Percentiles rank a stretch among this genome's conserved stretches.
Evolutionary conservation across 2,113 vertebrate species (phyloP).

Genomic region (Callorhinus ursinus): DNA sequence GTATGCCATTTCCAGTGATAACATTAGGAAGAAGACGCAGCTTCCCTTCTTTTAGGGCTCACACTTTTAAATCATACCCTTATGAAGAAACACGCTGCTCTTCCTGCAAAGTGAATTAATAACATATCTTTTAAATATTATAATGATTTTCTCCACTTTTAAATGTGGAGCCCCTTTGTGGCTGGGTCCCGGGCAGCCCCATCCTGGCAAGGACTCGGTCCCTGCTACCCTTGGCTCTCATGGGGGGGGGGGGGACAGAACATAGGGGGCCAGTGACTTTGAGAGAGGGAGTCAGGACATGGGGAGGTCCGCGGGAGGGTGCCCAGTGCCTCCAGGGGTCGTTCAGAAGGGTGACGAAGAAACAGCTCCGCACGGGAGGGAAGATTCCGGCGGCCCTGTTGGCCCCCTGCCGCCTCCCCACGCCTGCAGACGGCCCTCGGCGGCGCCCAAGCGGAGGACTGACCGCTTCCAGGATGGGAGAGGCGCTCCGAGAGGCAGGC

Average conservation of each 20-base stretch:
- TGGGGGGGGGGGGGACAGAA: too few relatives aligned
- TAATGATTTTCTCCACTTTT: not conserved
- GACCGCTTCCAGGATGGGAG: too few relatives aligned
- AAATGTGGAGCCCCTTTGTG: not conserved
- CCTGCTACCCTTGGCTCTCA: not conserved
- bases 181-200: not conserved
- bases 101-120: not conserved
- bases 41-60: not conserved
- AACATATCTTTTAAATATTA: not conserved
- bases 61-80: not conserved
- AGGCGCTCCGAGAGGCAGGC: not conserved
- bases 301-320: too few relatives aligned
- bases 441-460: accelerated
- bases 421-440: accelerated
- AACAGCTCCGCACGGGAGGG: conserved; percentile 83
- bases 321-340: too few relatives aligned
- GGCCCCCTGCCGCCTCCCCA: not conserved
- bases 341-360: conserved; percentile 81
- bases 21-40: not conserved
- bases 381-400: accelerated
- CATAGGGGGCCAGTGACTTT: not conserved
- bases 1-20: not conserved
- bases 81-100: not conserved
- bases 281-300: not conserved
- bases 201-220: not conserved